Percentiles rank a stretch among this genome's conserved stretches.
Conservation (phyloP, 1,140 invertebrate genomes). For the Drosophila orosa region DNA sequence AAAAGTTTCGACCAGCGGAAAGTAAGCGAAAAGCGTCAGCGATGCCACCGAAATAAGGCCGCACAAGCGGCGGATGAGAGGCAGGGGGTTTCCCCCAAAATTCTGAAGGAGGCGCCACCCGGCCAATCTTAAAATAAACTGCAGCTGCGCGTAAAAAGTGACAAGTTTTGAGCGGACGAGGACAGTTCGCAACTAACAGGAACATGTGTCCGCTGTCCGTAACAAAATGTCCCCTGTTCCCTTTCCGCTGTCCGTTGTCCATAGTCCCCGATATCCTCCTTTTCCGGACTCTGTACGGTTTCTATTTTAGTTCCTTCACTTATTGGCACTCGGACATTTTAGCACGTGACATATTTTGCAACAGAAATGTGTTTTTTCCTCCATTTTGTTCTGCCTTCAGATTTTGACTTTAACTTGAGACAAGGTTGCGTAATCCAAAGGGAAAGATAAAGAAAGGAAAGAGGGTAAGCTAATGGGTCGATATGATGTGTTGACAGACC, state of each 20-base stretch:
- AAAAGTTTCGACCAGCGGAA: constrained; percentile 68
- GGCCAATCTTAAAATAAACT: constrained; percentile 82
- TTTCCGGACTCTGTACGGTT: constrained; percentile 9
- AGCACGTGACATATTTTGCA: constrained; percentile 74
- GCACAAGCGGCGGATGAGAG: constrained; percentile 3
- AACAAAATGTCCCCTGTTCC: constrained; percentile 34
- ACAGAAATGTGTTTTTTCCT: constrained; percentile 38
- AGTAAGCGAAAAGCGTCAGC: constrained; percentile 50
- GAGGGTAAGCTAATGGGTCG: constrained; percentile 4
- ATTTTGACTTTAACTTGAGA: constrained; percentile 45
- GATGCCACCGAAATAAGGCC: constrained; percentile 46
- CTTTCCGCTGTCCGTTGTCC: constrained; percentile 14
- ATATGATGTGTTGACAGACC: constrained; percentile 51
- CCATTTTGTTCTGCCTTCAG: constrained; percentile 5
- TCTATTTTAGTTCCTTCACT: constrained; percentile 36
- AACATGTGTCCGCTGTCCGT: constrained; percentile 69
- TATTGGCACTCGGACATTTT: constrained; percentile 70
- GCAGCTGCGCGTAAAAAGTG: constrained; percentile 81
- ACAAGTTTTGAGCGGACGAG: constrained; percentile 65
- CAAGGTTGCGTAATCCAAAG: constrained; percentile 31
- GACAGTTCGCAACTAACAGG: constrained; percentile 49
- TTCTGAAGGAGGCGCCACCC: constrained; percentile 52
- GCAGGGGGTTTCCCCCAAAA: neutral
- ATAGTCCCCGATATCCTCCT: constrained; percentile 7
- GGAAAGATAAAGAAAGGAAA: neutral